phyloP scores from a whole-genome alignment of 2,888 invertebrate genomes.

The Caenorhabditis wallacei region DNA sequence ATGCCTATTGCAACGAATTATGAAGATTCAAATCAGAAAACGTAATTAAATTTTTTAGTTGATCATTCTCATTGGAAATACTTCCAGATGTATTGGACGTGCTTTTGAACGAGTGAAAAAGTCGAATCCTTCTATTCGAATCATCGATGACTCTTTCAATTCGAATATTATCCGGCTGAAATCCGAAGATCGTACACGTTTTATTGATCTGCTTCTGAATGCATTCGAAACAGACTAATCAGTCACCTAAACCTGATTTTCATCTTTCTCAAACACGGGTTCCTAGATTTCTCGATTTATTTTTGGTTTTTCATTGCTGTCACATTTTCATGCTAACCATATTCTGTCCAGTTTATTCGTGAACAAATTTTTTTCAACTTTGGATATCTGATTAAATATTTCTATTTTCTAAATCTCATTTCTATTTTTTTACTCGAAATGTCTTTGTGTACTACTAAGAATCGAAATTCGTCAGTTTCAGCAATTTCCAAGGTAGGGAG shows the following conservation, averaged over 20 bases:
- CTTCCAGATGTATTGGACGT: slow-evolving; percentile 73
- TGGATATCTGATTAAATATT: neutral
- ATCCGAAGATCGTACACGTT: slow-evolving; percentile 70
- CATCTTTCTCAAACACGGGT: slow-evolving; percentile 17
- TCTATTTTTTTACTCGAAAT: slow-evolving; percentile 38
- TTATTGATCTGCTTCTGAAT: slow-evolving; percentile 71
- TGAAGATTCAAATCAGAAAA: slow-evolving; percentile 69
- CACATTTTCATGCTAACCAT: slow-evolving; percentile 10
- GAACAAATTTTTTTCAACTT: slow-evolving; percentile 4
- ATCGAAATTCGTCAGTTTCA: slow-evolving; percentile 31
- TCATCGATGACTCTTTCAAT: slow-evolving; percentile 67
- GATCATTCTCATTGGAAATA: too few relatives aligned
- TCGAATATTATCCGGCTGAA: slow-evolving; percentile 68
- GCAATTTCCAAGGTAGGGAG: slow-evolving; percentile 3
- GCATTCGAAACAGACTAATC: slow-evolving; percentile 66
- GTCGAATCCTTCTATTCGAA: slow-evolving; percentile 55
- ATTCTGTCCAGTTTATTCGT: slow-evolving; percentile 18
- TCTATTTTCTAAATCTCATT: neutral
- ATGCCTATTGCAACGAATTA: slow-evolving; percentile 72
- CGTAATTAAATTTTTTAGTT: slow-evolving; percentile 45
- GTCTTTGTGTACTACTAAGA: neutral
- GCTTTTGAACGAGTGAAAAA: slow-evolving; percentile 71
- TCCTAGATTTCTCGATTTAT: slow-evolving; percentile 1
- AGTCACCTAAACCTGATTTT: neutral
- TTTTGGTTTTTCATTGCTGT: neutral